Percentiles rank a stretch among this genome's conserved stretches.
These are phyloP conservation scores for Anguilla anguilla DNA, from an alignment of 2,797 vertebrate species.

Conservation along the genomic window DNA sequence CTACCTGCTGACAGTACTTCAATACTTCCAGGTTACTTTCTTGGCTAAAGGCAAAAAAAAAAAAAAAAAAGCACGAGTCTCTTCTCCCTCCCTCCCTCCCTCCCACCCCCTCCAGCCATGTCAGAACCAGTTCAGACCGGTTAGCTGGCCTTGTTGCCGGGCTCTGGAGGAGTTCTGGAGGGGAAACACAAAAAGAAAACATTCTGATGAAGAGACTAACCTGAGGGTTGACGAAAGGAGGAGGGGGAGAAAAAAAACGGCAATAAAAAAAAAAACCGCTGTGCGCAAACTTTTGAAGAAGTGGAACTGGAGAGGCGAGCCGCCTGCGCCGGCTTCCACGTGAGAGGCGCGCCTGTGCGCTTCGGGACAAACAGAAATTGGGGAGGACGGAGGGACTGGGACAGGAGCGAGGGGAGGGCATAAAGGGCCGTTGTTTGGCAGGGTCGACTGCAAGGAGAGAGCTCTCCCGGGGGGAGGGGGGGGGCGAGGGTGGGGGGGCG, in stretches of 20 bases:
- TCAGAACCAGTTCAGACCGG: conserved; percentile 89
- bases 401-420: neutral
- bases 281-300: conserved; percentile 52
- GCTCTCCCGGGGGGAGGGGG: conserved; percentile 30
- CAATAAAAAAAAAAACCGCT: conserved; percentile 61
- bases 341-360: conserved; percentile 66
- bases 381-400: neutral
- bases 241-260: conserved; percentile 44
- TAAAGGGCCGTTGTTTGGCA: conserved; percentile 30
- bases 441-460: conserved; percentile 36
- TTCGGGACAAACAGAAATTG: conserved; percentile 39
- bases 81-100: conserved; percentile 44
- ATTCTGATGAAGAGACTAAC: conserved; percentile 70
- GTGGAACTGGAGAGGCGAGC: neutral
- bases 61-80: conserved; percentile 58
- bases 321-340: neutral
- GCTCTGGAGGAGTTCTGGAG: conserved; percentile 70
- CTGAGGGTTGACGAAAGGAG: conserved; percentile 73
- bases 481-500: conserved; percentile 27
- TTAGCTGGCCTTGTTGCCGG: conserved; percentile 75
- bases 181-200: conserved; percentile 71
- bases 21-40: conserved; percentile 79
- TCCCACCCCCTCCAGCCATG: conserved; percentile 54
- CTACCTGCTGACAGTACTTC: conserved; percentile 85
- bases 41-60: conserved; percentile 80